These are phyloP conservation scores for Linnaemya vulpina DNA, from an alignment of 2,888 invertebrate genomes.

Conservation along the genomic window DNA sequence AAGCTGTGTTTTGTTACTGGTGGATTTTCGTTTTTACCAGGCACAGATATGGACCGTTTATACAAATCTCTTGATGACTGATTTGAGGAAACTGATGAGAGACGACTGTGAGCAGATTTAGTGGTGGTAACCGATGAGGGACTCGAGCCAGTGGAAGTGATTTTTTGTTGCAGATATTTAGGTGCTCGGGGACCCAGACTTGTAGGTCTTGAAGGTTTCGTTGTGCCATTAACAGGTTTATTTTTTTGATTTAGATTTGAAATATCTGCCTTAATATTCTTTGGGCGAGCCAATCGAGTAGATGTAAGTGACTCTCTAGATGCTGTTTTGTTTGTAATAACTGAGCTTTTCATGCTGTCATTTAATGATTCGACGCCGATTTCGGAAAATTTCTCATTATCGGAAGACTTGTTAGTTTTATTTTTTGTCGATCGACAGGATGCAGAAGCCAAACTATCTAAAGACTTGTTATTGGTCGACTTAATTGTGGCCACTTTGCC, in stretches of 20 bases:
- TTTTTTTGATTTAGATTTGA: conserved; percentile 70
- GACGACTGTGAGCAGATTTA: conserved; percentile 81
- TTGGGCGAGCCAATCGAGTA: conserved; percentile 77
- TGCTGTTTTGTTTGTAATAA: conserved; percentile 82
- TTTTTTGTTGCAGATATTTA: conserved; percentile 78
- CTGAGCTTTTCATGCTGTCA: conserved; percentile 83
- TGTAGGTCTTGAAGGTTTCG: conserved; percentile 66
- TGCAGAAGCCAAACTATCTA: conserved; percentile 81
- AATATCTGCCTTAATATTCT: conserved; percentile 59
- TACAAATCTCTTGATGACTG: conserved; percentile 81
- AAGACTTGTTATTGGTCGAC: conserved; percentile 81
- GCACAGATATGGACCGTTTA: conserved; percentile 82
- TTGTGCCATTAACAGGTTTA: conserved; percentile 52
- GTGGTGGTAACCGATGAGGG: conserved; percentile 82
- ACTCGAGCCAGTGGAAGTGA: conserved; percentile 81
- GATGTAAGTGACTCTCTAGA: conserved; percentile 82
- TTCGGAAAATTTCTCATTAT: conserved; percentile 76
- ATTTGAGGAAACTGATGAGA: conserved; percentile 82
- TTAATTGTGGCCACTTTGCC: conserved; percentile 75
- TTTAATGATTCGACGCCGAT: conserved; percentile 81
- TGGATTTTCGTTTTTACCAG: conserved; percentile 73
- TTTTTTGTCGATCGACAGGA: conserved; percentile 75
- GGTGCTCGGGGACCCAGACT: conserved; percentile 72
- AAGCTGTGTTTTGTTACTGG: conserved; percentile 79
- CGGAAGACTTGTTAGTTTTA: conserved; percentile 72